These are phyloP conservation scores for Pissodes strobi DNA, from an alignment of 1,140 invertebrate genomes.

Conservation along the genomic window DNA sequence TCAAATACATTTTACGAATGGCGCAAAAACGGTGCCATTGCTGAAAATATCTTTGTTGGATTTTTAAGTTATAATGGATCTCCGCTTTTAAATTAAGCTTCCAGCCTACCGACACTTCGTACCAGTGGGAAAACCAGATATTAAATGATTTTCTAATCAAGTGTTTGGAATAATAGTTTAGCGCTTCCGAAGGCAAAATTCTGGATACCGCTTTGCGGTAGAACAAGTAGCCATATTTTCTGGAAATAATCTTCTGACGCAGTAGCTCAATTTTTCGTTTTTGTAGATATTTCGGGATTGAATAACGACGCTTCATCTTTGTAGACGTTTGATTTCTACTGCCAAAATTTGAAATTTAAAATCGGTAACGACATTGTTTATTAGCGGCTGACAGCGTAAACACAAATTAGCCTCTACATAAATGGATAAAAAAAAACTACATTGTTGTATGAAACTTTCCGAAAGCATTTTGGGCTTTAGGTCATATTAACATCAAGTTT, in stretches of 20 bases:
- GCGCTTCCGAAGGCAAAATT: conserved; percentile 22
- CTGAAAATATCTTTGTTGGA: conserved; percentile 4
- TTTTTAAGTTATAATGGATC: conserved; percentile 16
- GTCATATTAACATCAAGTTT: too few species aligned
- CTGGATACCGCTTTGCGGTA: conserved; percentile 22
- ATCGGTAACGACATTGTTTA: too few species aligned
- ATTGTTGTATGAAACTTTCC: too few species aligned
- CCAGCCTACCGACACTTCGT: conserved; percentile 19
- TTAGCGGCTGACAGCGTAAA: too few species aligned
- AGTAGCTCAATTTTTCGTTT: conserved; percentile 27
- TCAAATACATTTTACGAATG: neutral
- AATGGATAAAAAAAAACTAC: too few species aligned
- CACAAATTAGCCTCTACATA: too few species aligned
- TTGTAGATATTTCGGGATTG: conserved; percentile 23
- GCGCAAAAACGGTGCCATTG: conserved; percentile 2
- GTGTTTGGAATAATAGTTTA: neutral
- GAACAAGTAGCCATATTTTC: conserved; percentile 25
- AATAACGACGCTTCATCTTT: conserved; percentile 8
- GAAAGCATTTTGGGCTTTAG: too few species aligned
- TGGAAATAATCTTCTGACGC: conserved; percentile 17
- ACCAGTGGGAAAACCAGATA: conserved; percentile 16
- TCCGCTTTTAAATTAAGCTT: conserved; percentile 18
- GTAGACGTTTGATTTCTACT: too few species aligned
- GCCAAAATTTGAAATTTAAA: too few species aligned
- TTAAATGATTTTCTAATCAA: conserved; percentile 1